Percentiles rank a stretch among this genome's conserved stretches.
Evolutionary conservation across 2,888 invertebrate genomes (phyloP).

Genomic region (Cepaea hortensis): DNA sequence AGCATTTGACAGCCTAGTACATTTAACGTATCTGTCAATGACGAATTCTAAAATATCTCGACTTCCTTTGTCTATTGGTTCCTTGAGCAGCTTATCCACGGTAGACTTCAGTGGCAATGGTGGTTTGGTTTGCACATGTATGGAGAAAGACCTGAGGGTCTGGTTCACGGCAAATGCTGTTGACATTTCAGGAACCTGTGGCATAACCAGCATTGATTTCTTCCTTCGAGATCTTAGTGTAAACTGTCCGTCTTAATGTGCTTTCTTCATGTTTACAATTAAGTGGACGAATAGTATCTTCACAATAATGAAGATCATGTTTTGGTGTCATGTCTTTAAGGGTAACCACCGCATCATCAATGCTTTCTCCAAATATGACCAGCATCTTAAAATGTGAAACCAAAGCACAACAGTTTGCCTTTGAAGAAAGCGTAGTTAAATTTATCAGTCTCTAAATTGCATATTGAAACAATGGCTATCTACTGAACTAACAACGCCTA

Average conservation of each 20-base stretch:
- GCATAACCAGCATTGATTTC: background rate
- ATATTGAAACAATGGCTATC: too few species aligned
- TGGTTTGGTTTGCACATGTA: conserved; percentile 13
- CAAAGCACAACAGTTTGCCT: too few species aligned
- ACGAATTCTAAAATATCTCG: background rate
- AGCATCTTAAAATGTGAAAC: too few species aligned
- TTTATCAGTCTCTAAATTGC: too few species aligned
- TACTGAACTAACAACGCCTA: too few species aligned
- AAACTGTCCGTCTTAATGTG: background rate
- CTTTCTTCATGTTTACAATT: background rate
- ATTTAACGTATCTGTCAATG: background rate
- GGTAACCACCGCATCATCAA: too few species aligned
- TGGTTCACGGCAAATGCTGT: background rate
- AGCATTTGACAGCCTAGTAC: background rate
- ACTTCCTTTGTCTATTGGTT: background rate
- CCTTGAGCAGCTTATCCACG: background rate
- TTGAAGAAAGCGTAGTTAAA: too few species aligned
- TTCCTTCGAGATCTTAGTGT: background rate
- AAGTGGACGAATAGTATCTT: too few species aligned
- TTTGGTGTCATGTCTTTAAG: too few species aligned
- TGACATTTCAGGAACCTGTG: background rate
- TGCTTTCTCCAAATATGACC: too few species aligned
- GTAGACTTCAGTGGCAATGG: background rate
- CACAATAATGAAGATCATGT: too few species aligned
- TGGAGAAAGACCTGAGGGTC: background rate